Evolutionary conservation across 1,140 invertebrate genomes (phyloP).

Genomic region (Drosophila saltans): DNA sequence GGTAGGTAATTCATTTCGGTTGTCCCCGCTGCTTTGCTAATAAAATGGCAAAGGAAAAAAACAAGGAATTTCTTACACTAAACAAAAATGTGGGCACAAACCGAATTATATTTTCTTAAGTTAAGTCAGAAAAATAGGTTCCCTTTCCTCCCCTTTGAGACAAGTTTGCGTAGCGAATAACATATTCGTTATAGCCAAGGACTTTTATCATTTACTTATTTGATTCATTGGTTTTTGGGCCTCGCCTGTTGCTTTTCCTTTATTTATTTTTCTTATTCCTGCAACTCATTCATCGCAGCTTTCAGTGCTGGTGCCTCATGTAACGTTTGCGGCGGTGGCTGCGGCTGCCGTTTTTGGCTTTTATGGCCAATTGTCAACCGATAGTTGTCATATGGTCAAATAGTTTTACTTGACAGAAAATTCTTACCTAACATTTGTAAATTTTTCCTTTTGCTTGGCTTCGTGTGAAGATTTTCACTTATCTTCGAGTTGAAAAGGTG

Average conservation of each 20-base stretch:
- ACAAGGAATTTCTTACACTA: slow-evolving; percentile 25
- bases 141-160: too few species aligned
- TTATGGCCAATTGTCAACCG: background rate
- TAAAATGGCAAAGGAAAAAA: slow-evolving; percentile 32
- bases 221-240: slow-evolving; percentile 18
- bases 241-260: slow-evolving; percentile 52
- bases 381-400: slow-evolving; percentile 2
- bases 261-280: background rate
- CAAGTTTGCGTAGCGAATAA: too few species aligned
- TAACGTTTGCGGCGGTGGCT: background rate
- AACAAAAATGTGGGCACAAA: background rate
- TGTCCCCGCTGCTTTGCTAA: slow-evolving; percentile 51
- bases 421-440: background rate
- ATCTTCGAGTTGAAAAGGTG: slow-evolving; percentile 19
- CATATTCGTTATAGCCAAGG: too few species aligned
- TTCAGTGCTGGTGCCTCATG: background rate
- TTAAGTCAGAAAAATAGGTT: background rate
- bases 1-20: slow-evolving; percentile 54
- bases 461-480: slow-evolving; percentile 36
- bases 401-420: slow-evolving; percentile 5
- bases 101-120: background rate
- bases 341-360: background rate
- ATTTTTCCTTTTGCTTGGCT: background rate
- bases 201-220: background rate
- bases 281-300: slow-evolving; percentile 5